phyloP scores from a whole-genome alignment of 2,113 vertebrate genomes.

The Tringa solitaria region DNA sequence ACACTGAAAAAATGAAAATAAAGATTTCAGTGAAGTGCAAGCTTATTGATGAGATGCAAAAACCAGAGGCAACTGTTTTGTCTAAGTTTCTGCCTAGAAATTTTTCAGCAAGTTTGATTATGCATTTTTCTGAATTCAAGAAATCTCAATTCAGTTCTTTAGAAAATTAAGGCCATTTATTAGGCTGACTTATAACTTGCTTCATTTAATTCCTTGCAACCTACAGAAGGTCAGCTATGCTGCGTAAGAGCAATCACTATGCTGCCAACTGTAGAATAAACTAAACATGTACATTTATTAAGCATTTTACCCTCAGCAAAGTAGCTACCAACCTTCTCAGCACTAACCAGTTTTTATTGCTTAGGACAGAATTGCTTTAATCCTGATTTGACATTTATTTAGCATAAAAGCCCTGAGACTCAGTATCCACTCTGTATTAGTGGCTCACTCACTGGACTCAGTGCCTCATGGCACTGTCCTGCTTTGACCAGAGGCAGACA shows the following conservation, averaged over 20 bases:
- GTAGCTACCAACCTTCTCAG: background rate
- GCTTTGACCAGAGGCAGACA: background rate
- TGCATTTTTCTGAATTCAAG: background rate
- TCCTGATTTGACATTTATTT: background rate
- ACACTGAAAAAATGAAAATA: background rate
- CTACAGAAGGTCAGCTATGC: background rate
- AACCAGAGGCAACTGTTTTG: background rate
- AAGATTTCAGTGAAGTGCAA: background rate
- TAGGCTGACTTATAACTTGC: background rate
- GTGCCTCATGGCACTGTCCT: background rate
- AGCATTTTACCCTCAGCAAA: background rate
- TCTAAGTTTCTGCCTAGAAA: background rate
- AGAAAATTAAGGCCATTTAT: background rate
- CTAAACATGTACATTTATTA: background rate
- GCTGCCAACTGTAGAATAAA: background rate
- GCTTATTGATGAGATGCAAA: background rate
- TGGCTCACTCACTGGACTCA: too few relatives aligned
- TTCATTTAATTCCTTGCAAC: background rate
- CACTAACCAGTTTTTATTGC: background rate
- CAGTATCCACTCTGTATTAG: background rate
- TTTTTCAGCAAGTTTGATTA: background rate
- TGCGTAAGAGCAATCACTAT: background rate
- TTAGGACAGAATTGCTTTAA: background rate
- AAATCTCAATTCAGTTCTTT: background rate
- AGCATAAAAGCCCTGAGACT: background rate